These are phyloP conservation scores for Tachystola acroxantha DNA, from an alignment of 2,888 invertebrate species.

Conservation along the genomic window DNA sequence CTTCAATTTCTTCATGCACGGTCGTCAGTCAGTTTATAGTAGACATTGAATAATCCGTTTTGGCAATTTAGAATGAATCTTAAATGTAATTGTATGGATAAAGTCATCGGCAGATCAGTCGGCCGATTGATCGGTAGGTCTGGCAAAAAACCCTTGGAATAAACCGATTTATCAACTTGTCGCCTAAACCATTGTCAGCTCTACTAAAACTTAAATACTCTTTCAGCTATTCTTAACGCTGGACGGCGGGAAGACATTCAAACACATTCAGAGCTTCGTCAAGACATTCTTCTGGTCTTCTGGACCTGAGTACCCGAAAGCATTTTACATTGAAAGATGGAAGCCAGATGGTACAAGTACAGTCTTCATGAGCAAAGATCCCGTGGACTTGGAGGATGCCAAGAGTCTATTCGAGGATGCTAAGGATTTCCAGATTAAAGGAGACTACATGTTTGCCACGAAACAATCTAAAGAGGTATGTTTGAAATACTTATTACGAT, in stretches of 20 bases:
- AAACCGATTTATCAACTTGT: too few relatives aligned
- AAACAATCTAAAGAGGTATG: slow-evolving; percentile 81
- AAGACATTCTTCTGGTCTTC: slow-evolving; percentile 88
- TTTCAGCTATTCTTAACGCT: slow-evolving; percentile 86
- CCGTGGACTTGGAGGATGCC: slow-evolving; percentile 70
- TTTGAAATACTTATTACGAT: too few relatives aligned
- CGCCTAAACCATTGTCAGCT: too few relatives aligned
- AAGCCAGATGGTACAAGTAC: slow-evolving; percentile 80
- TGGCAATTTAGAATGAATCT: too few relatives aligned
- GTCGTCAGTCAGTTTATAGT: too few relatives aligned
- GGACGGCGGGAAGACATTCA: slow-evolving; percentile 87
- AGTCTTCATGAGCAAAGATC: slow-evolving; percentile 81
- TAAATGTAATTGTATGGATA: too few relatives aligned
- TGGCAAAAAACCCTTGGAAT: too few relatives aligned
- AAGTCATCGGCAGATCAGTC: too few relatives aligned
- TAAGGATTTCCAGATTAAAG: slow-evolving; percentile 89
- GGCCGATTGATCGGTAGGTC: too few relatives aligned
- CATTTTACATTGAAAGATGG: slow-evolving; percentile 85
- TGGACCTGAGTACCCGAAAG: slow-evolving; percentile 60
- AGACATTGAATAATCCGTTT: too few relatives aligned
- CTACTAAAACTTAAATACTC: too few relatives aligned
- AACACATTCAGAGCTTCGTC: slow-evolving; percentile 83
- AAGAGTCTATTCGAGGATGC: slow-evolving; percentile 81
- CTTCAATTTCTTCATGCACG: too few relatives aligned
- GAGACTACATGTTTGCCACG: slow-evolving; percentile 91